These are phyloP conservation scores for Pholis gunnellus DNA, from an alignment of 2,113 vertebrate genomes.

Conservation along the genomic window DNA sequence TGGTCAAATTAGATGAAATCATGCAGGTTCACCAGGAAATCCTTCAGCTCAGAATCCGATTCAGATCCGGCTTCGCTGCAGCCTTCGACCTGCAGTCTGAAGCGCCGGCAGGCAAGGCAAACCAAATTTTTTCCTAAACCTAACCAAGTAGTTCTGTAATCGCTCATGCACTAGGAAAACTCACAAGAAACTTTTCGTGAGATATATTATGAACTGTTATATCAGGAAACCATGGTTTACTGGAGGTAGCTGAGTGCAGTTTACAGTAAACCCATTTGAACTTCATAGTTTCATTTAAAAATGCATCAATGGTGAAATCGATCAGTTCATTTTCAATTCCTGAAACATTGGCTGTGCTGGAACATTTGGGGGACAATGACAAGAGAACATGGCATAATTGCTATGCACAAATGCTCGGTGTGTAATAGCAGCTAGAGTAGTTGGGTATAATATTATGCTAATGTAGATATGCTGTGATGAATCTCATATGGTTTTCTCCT, in stretches of 20 bases:
- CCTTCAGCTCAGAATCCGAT: too few species aligned
- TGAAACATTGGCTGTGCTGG: background rate
- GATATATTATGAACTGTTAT: background rate
- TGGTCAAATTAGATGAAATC: background rate
- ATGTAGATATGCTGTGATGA: conserved; percentile 37
- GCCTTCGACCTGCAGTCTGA: too few species aligned
- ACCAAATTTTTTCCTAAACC: background rate
- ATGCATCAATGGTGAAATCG: conserved; percentile 9
- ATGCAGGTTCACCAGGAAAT: background rate
- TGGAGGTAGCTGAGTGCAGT: background rate
- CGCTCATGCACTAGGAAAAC: background rate
- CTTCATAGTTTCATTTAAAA: conserved; percentile 10
- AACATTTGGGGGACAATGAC: background rate
- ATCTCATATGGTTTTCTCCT: conserved; percentile 36
- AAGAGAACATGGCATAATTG: conserved; percentile 11
- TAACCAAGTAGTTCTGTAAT: background rate
- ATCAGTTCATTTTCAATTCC: background rate
- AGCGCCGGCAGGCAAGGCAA: background rate
- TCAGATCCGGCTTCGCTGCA: too few species aligned
- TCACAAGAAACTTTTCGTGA: background rate
- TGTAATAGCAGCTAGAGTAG: conserved; percentile 9
- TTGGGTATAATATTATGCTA: conserved; percentile 29
- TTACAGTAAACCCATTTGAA: background rate
- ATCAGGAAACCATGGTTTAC: background rate
- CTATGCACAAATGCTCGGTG: conserved; percentile 5